Conservation (phyloP, 2,113 vertebrate species). For the Lagopus muta region DNA sequence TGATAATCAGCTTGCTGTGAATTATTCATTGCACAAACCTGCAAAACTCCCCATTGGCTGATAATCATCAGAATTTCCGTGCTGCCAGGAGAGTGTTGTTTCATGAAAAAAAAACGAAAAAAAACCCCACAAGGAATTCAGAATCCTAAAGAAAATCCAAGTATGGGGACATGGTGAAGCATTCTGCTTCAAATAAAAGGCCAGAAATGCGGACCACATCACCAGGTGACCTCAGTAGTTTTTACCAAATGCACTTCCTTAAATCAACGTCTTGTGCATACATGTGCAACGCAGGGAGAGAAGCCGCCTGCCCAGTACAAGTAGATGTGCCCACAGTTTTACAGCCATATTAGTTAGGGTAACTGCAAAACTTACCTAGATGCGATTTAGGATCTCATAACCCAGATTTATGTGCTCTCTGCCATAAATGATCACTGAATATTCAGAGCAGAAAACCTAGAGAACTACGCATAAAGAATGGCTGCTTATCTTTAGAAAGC, state of each 20-base stretch:
- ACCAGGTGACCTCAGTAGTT: not conserved
- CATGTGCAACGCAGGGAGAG: not conserved
- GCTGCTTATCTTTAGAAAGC: not conserved
- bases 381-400: not conserved
- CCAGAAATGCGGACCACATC: not conserved
- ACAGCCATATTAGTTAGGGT: not conserved
- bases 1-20: not conserved
- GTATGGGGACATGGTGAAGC: not conserved
- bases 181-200: not conserved
- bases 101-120: not conserved
- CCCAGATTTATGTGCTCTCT: not conserved
- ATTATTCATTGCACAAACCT: not conserved
- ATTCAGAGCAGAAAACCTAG: conserved; percentile 16
- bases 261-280: accelerated
- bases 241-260: not conserved
- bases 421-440: not conserved
- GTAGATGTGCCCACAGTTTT: not conserved
- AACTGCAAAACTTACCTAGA: not conserved
- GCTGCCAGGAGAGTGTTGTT: not conserved
- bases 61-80: not conserved
- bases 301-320: not conserved
- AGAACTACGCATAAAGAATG: not conserved
- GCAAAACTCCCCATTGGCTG: not conserved
- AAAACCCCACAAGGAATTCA: not conserved
- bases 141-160: not conserved